Percentiles rank a stretch among this genome's conserved stretches.
Evolutionary conservation across 2,888 invertebrate genomes (phyloP).

Genomic region (Polyommatus iphigenia): DNA sequence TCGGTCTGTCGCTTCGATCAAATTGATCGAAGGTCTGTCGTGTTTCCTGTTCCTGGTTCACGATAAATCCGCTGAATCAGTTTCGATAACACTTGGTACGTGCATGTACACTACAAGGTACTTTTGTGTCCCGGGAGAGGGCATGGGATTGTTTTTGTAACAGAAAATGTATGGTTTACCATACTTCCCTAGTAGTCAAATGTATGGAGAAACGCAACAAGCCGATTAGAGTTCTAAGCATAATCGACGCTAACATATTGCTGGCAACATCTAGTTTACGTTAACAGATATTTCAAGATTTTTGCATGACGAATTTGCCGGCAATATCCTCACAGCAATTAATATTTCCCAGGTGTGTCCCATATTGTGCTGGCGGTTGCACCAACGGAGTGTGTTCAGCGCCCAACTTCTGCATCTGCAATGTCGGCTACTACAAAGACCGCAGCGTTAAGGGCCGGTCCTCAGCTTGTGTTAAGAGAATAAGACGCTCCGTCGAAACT

Average conservation of each 20-base stretch:
- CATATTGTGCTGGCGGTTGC: constrained; percentile 85
- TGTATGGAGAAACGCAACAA: constrained; percentile 35
- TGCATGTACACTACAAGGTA: no score
- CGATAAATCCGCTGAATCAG: no score
- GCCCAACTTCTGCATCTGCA: constrained; percentile 87
- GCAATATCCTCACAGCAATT: not conserved
- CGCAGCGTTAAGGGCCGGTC: constrained; percentile 81
- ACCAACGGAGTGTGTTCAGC: constrained; percentile 86
- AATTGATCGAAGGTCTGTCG: no score
- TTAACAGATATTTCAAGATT: no score
- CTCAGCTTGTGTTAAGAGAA: constrained; percentile 79
- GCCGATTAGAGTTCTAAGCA: not conserved
- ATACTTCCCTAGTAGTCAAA: constrained; percentile 35
- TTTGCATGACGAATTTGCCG: no score
- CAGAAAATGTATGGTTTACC: not conserved
- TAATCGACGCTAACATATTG: no score
- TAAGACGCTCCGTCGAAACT: constrained; percentile 53
- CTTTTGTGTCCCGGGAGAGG: no score
- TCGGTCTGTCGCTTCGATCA: no score
- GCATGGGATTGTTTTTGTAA: no score
- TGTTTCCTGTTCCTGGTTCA: no score
- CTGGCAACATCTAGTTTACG: no score
- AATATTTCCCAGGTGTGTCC: constrained; percentile 68
- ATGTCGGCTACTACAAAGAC: constrained; percentile 84
- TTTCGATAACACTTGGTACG: no score